These are phyloP conservation scores for Micropterix aruncella DNA, from an alignment of 2,888 invertebrate genomes.

Conservation along the genomic window DNA sequence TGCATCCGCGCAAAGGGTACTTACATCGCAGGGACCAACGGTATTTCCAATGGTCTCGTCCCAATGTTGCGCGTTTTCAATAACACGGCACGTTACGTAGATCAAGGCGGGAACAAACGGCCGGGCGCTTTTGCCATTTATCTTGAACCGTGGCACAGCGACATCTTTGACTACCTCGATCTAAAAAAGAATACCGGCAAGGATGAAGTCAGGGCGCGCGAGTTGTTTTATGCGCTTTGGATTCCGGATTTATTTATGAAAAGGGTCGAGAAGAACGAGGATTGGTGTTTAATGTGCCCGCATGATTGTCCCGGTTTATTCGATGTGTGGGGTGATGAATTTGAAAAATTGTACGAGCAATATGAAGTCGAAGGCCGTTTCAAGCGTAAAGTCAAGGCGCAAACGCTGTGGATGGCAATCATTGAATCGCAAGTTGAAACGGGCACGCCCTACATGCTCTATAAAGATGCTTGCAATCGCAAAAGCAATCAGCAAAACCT, in stretches of 20 bases:
- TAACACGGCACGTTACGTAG: constrained; percentile 91
- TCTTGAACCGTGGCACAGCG: constrained; percentile 98
- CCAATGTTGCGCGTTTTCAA: constrained; percentile 94
- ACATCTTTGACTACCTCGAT: constrained; percentile 90
- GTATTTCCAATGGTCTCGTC: constrained; percentile 87
- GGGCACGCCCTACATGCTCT: constrained; percentile 95
- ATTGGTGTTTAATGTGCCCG: constrained; percentile 97
- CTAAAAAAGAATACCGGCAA: constrained; percentile 91
- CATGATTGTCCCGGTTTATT: constrained; percentile 79
- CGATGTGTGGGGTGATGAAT: constrained; percentile 92
- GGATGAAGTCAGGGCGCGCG: constrained; percentile 87
- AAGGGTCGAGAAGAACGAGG: constrained; percentile 67
- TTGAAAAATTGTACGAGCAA: constrained; percentile 72
- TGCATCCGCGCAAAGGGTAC: constrained; percentile 87
- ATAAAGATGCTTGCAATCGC: constrained; percentile 90
- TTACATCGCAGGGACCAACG: constrained; percentile 88
- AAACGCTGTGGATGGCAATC: constrained; percentile 86
- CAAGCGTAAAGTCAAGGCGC: constrained; percentile 60
- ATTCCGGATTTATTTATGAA: constrained; percentile 98
- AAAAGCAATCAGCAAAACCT: constrained; percentile 98
- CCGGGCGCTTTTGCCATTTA: constrained; percentile 98
- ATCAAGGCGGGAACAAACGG: constrained; percentile 95
- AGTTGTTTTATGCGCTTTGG: constrained; percentile 95
- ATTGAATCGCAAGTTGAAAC: constrained; percentile 94
- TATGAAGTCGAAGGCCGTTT: constrained; percentile 74